These are phyloP conservation scores for Serinus canaria DNA, from an alignment of 2,113 vertebrate species.

Conservation along the genomic window DNA sequence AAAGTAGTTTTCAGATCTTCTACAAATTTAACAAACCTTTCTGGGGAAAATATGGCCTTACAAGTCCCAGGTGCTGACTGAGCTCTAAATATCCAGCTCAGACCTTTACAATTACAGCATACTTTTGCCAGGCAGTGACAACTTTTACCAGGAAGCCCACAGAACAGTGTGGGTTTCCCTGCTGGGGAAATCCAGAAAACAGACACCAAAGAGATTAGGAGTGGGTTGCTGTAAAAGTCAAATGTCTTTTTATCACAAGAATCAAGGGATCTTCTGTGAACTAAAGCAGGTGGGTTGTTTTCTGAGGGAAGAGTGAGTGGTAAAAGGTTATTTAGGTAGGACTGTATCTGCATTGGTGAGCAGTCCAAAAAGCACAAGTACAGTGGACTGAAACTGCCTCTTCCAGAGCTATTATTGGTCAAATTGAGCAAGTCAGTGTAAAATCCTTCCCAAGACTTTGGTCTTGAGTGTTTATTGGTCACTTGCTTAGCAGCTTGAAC, in stretches of 20 bases:
- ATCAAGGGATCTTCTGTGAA: background rate
- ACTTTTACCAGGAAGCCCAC: background rate
- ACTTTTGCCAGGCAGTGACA: background rate
- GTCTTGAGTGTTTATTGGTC: background rate
- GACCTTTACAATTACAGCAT: background rate
- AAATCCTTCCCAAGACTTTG: background rate
- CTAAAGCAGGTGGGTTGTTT: background rate
- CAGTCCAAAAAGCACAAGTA: background rate
- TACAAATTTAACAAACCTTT: background rate
- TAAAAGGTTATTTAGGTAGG: background rate
- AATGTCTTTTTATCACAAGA: background rate
- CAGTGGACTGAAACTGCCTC: background rate
- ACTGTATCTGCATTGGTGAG: background rate
- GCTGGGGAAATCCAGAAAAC: background rate
- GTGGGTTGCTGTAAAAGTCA: background rate
- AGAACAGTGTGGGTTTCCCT: background rate
- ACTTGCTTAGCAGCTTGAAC: background rate
- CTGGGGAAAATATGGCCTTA: background rate
- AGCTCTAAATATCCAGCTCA: background rate
- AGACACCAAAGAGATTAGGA: background rate
- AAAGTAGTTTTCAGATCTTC: background rate
- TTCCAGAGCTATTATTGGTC: background rate
- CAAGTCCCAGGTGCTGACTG: background rate
- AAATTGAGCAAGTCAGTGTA: background rate
- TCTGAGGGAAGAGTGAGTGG: background rate